Evolutionary conservation across 2,888 invertebrate species (phyloP), one percentile per base, ranked within the genome.

Genomic region (Hololepta plana): DNA sequence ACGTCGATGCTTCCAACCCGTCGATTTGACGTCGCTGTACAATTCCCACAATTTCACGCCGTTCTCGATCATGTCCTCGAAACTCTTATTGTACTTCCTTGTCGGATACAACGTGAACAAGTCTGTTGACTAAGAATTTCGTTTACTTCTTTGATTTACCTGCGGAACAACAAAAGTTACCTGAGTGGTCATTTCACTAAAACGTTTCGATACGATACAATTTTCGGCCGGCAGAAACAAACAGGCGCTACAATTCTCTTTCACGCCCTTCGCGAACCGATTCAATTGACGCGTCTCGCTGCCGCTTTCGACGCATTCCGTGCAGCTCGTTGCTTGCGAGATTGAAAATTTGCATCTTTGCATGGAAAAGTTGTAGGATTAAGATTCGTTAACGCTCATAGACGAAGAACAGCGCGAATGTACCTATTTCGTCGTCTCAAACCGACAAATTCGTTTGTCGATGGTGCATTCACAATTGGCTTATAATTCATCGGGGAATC

Each of bases 241-340:
- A 2, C 51, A 51, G 2, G 55, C 51, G 7, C 35, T 39, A 35
- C 63, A 62, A 21, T 58, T 57, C 35, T 64, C 62, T 0, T 47
- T 37, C 2, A 62, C 39, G 1, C 59, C 60, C 8, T 45, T 42
- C 2, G 57, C 59, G 35, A 63, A 62, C 20, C 62, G 46, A 36
- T 55, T 55, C 13, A 55, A 38, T 26, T 38, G 43, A 24, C 42
- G 91, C 72, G 3, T 79, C 72, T 44, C 82, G 82, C n/a, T n/a
- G n/a, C n/a, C n/a, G n/a, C n/a, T n/a, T n/a, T n/a, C n/a, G n/a
- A n/a, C n/a, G n/a, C n/a, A n/a, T n/a, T n/a, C n/a, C n/a, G n/a
- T n/a, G n/a, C n/a, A n/a, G n/a, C n/a, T n/a, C n/a, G n/a, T n/a
- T n/a, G n/a, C n/a, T n/a, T n/a, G n/a, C n/a, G n/a, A n/a, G n/a